Evolutionary conservation across 2,888 invertebrate species (phyloP).

Genomic region (Plusia festucae): DNA sequence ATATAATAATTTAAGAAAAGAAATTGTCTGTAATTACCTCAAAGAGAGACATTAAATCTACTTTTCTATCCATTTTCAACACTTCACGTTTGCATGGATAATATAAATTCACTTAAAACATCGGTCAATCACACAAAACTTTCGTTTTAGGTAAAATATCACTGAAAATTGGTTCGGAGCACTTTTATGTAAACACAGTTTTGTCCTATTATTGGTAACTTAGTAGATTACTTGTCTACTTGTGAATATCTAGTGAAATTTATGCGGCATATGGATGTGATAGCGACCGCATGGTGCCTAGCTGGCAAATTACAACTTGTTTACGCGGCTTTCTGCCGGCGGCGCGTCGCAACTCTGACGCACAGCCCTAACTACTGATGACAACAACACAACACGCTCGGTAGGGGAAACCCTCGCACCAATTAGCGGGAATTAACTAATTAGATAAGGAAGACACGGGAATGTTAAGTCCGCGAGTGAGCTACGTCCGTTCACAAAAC

Average conservation of each 20-base stretch:
- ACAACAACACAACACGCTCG: slow-evolving; percentile 62
- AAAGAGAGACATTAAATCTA: slow-evolving; percentile 85
- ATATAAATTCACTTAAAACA: slow-evolving; percentile 71
- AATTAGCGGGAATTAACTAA: slow-evolving; percentile 68
- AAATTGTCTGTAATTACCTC: slow-evolving; percentile 76
- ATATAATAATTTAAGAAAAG: not conserved
- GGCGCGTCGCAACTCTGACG: slow-evolving; percentile 64
- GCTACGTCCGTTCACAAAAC: slow-evolving; percentile 80
- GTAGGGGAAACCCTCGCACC: slow-evolving; percentile 70
- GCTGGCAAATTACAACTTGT: slow-evolving; percentile 82
- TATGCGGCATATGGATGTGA: slow-evolving; percentile 80
- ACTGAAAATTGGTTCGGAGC: slow-evolving; percentile 60
- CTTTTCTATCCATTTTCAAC: slow-evolving; percentile 85
- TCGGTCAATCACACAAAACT: slow-evolving; percentile 68
- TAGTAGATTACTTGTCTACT: slow-evolving; percentile 54
- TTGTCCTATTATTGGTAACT: slow-evolving; percentile 42
- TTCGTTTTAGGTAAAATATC: slow-evolving; percentile 57
- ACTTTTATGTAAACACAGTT: slow-evolving; percentile 63
- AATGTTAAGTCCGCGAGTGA: slow-evolving; percentile 72
- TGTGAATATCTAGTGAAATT: slow-evolving; percentile 62
- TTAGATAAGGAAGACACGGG: slow-evolving; percentile 71
- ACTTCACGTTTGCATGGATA: slow-evolving; percentile 68
- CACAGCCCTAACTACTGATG: slow-evolving; percentile 57
- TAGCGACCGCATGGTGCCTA: slow-evolving; percentile 87
- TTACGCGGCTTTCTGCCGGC: slow-evolving; percentile 73